These are phyloP conservation scores for Geococcyx californianus DNA, from an alignment of 2,113 vertebrate genomes.

Conservation along the genomic window DNA sequence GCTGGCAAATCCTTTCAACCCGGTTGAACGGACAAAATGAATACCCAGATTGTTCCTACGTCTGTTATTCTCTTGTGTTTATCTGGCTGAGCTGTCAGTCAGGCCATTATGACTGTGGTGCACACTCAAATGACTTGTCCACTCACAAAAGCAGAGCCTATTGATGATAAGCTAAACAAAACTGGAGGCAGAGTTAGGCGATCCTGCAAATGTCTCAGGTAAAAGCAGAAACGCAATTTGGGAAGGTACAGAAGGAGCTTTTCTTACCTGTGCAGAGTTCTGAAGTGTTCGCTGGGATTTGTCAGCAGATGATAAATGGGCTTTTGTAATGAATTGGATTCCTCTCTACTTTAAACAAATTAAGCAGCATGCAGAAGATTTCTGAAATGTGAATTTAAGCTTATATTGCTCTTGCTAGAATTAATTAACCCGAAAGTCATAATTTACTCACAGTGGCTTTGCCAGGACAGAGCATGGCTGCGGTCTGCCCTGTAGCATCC, in stretches of 20 bases:
- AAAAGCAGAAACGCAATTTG: constrained; percentile 11
- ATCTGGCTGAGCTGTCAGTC: constrained; percentile 85
- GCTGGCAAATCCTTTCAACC: constrained; percentile 87
- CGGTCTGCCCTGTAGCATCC: neutral
- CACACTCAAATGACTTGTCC: constrained; percentile 84
- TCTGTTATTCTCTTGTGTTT: constrained; percentile 82
- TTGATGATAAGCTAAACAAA: constrained; percentile 80
- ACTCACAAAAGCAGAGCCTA: constrained; percentile 75
- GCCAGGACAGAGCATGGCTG: neutral
- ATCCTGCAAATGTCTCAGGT: constrained; percentile 57
- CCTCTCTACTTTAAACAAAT: constrained; percentile 49
- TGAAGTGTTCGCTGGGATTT: neutral
- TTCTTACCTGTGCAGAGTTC: neutral
- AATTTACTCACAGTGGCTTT: neutral
- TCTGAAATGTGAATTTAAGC: constrained; percentile 13
- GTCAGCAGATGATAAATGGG: neutral
- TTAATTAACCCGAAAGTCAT: constrained; percentile 32
- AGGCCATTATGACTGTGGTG: constrained; percentile 80
- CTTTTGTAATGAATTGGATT: neutral
- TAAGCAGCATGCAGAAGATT: neutral
- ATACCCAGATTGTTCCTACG: constrained; percentile 79
- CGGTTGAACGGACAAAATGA: constrained; percentile 86
- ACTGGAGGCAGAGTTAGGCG: constrained; percentile 57
- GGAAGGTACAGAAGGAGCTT: neutral
- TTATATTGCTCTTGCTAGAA: neutral